These are phyloP conservation scores for Rambutsinella grinnellia DNA, from an alignment of 2,888 invertebrate species.

Conservation along the genomic window DNA sequence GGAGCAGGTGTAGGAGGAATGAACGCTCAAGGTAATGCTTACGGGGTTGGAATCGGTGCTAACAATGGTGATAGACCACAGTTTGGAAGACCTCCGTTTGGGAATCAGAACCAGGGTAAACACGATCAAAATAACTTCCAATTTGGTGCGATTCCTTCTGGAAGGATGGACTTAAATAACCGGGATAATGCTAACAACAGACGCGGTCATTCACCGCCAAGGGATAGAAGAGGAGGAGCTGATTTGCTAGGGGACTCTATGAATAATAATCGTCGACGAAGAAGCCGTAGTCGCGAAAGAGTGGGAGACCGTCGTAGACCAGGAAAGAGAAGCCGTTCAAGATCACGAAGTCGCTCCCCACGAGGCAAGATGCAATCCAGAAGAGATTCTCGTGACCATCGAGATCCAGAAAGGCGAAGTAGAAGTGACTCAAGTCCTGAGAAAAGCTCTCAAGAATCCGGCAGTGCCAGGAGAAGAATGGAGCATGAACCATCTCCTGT, in stretches of 20 bases:
- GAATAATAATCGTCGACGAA: conserved; percentile 59
- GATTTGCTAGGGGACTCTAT: conserved; percentile 37
- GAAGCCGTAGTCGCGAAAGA: conserved; percentile 66
- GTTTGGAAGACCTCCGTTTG: not conserved
- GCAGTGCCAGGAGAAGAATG: conserved; percentile 26
- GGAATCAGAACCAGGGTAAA: not conserved
- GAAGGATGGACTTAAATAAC: conserved; percentile 26
- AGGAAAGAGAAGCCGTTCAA: conserved; percentile 24
- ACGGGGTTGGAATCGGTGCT: conserved; percentile 24
- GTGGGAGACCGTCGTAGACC: conserved; percentile 36
- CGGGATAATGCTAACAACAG: conserved; percentile 17
- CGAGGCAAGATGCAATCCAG: conserved; percentile 20
- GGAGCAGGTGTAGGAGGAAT: conserved; percentile 1
- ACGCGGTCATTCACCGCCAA: conserved; percentile 59
- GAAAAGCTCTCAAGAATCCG: conserved; percentile 40
- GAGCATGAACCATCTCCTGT: conserved; percentile 53
- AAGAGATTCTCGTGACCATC: conserved; percentile 50
- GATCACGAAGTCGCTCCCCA: conserved; percentile 37
- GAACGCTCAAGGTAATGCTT: conserved; percentile 24
- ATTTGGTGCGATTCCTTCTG: conserved; percentile 33
- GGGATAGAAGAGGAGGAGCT: conserved; percentile 39
- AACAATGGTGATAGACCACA: not conserved
- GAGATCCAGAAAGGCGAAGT: conserved; percentile 42
- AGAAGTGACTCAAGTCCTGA: conserved; percentile 54
- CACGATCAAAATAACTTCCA: conserved; percentile 20